Conservation (phyloP, 2,888 invertebrate genomes). For the Callimorpha dominula region DNA sequence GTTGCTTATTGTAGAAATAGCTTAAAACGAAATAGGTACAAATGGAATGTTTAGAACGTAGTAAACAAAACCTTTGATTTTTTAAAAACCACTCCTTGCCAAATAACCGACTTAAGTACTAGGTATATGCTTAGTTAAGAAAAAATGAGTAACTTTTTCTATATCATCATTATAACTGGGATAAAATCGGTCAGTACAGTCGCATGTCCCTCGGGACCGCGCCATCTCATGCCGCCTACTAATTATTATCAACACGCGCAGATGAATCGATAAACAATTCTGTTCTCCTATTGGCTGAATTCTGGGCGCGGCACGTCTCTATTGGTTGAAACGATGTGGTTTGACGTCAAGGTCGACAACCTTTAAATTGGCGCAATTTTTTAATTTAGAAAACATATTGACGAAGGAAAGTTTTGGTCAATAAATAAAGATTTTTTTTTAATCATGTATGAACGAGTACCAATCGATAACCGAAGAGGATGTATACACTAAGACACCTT, state of each 20-base stretch:
- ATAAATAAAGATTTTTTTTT: slow-evolving; percentile 48
- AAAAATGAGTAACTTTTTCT: not conserved
- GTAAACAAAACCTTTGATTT: too few species aligned
- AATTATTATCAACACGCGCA: slow-evolving; percentile 57
- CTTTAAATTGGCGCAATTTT: slow-evolving; percentile 75
- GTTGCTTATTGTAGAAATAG: too few species aligned
- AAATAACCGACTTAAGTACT: too few species aligned
- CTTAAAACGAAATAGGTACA: too few species aligned
- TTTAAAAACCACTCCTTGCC: too few species aligned
- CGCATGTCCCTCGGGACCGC: slow-evolving; percentile 46
- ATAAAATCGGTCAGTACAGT: slow-evolving; percentile 29
- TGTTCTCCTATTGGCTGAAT: slow-evolving; percentile 63
- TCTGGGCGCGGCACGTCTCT: slow-evolving; percentile 63
- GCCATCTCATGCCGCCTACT: slow-evolving; percentile 44
- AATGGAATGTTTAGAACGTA: not conserved
- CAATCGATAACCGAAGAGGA: slow-evolving; percentile 28
- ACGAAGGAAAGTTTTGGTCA: slow-evolving; percentile 49
- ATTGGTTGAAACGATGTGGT: slow-evolving; percentile 65
- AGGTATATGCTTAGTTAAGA: too few species aligned
- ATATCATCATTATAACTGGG: not conserved
- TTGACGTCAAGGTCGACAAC: slow-evolving; percentile 74
- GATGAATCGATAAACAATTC: slow-evolving; percentile 69
- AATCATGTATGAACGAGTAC: slow-evolving; percentile 29
- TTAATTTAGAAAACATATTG: slow-evolving; percentile 66
- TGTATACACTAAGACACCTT: not conserved